Evolutionary conservation across 2,113 vertebrate genomes (phyloP), one percentile per base, ranked within the genome.

Genomic region (Vicugna pacos): DNA sequence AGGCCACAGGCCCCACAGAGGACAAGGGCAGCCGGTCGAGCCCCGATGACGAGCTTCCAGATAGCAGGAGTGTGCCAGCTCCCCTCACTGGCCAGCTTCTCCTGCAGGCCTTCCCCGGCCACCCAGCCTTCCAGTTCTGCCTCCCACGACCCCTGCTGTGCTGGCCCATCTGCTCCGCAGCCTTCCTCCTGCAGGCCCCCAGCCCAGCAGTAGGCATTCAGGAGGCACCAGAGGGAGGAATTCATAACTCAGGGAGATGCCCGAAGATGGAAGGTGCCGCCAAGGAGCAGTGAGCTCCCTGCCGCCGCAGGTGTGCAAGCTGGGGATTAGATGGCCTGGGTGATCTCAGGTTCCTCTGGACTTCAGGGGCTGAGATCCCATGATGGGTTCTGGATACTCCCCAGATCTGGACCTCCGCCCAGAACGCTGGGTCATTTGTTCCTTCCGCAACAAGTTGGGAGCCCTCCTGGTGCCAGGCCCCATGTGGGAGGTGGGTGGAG

Each of bases 361-460:
- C 60, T 50, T 75, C 30, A 16, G 82, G 84, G 56, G 9, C 91
- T 56, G 54, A 50, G 91, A 76, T 79, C 93, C 72, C 5, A 8
- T 91, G 95, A 95, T 77, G 89, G 81, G 19, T 62, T 91, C 97
- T 93, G 94, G 76, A 65, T 26, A 8, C 17, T 64, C 72, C 85
- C 50, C 54, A 62, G 56, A 38, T 67, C 85, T 96, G 97, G 92
- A 46, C 67, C 9, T 82, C 56, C 87, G 90, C 96, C 97, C 64
- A 64, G 97, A 86, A 94, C 4, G 3, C 16, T 58, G 94, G 96
- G 90, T 92, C 83, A 89, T 73, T 89, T 70, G 85, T 70, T 82
- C 94, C 81, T 89, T 96, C 87, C 83, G 81, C 93, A 93, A 89
- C 83, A 92, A 92, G 75, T 70, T 26, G 75, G n/a, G 86, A 35